A percentile compares a stretch with the other conserved stretches of the same genome.
phyloP scores from a whole-genome alignment of 2,113 vertebrate genomes.

The Tiliqua scincoides region DNA sequence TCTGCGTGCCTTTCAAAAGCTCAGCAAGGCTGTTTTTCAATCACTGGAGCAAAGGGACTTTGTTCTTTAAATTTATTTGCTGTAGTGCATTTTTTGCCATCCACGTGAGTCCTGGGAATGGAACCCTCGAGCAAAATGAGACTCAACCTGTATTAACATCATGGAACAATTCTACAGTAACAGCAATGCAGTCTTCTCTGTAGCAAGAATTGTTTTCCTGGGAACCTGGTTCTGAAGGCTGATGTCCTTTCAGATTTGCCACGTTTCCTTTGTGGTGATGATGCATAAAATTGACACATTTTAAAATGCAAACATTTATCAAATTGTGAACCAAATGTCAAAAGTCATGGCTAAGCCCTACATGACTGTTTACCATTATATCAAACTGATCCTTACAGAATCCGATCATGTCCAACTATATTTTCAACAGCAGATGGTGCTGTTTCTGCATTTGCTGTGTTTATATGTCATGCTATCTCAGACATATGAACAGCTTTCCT shows the following conservation, averaged over 20 bases:
- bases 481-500: neutral
- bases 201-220: no score
- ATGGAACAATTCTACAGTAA: no score
- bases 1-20: no score
- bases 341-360: neutral
- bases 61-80: no score
- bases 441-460: conserved; percentile 52
- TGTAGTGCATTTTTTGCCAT: no score
- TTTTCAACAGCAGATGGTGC: conserved; percentile 63
- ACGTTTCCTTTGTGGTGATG: neutral
- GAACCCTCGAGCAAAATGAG: no score
- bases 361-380: neutral
- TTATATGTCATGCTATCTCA: neutral
- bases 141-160: no score
- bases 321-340: neutral
- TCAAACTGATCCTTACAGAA: neutral
- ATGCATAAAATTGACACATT: neutral
- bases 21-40: no score
- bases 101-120: no score
- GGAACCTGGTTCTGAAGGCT: no score
- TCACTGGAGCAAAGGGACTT: no score
- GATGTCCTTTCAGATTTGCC: neutral
- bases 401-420: conserved; percentile 9
- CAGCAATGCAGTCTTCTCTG: no score
- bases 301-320: neutral